A percentile compares a stretch with the other conserved stretches of the same genome.
These are phyloP conservation scores for Bimastos eiseni DNA, from an alignment of 2,888 invertebrate species.

Conservation along the genomic window DNA sequence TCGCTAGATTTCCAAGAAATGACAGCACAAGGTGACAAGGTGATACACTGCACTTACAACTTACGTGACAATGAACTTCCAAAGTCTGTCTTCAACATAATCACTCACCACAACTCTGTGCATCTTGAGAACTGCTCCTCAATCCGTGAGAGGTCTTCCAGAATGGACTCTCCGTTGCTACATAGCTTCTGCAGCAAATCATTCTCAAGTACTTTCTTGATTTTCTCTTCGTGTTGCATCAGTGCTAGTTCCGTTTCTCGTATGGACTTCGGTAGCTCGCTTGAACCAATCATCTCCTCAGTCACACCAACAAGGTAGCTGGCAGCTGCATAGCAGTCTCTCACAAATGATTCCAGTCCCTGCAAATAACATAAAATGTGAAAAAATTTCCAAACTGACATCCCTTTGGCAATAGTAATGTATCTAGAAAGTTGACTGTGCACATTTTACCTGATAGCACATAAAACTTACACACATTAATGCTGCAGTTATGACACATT, in stretches of 20 bases:
- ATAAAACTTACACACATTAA: too few species aligned
- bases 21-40: too few species aligned
- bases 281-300: background rate
- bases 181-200: slow-evolving; percentile 2
- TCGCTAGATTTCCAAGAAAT: too few species aligned
- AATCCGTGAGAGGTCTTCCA: background rate
- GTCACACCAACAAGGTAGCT: background rate
- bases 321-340: background rate
- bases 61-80: too few species aligned
- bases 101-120: background rate
- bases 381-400: background rate
- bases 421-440: background rate
- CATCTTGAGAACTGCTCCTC: background rate
- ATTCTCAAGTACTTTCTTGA: slow-evolving; percentile 4
- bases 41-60: too few species aligned
- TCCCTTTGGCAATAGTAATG: background rate
- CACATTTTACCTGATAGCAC: too few species aligned
- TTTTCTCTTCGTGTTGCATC: background rate
- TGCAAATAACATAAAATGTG: background rate
- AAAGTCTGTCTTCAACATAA: background rate
- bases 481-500: too few species aligned
- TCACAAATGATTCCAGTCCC: background rate
- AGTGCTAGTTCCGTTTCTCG: slow-evolving; percentile 1
- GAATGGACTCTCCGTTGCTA: background rate
- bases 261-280: background rate